Conservation (phyloP, 2,797 vertebrate genomes). For the Mycteria americana region DNA sequence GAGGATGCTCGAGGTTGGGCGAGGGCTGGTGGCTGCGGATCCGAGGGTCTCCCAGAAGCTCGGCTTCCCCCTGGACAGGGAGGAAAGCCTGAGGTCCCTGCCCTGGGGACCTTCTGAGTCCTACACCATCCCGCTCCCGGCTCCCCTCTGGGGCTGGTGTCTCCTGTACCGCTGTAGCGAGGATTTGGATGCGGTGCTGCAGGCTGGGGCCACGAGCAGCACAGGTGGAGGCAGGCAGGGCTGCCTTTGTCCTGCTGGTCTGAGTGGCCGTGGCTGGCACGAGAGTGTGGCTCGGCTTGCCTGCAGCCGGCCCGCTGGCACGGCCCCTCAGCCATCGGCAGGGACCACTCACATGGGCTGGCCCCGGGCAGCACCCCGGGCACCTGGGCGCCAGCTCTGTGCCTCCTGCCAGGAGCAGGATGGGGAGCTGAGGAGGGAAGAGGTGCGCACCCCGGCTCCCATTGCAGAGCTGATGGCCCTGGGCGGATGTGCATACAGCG, state of each 20-base stretch:
- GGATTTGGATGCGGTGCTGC: not conserved
- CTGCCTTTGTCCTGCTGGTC: not conserved
- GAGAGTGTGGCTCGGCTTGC: not conserved
- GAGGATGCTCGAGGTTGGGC: not conserved
- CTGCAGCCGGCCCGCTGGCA: not conserved
- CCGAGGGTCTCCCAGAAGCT: not conserved
- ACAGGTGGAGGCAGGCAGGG: not conserved
- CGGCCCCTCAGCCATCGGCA: not conserved
- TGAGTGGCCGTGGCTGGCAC: not conserved
- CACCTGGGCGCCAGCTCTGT: not conserved
- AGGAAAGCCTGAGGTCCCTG: not conserved
- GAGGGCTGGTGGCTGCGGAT: not conserved
- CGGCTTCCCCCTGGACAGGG: not conserved
- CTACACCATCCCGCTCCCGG: accelerated
- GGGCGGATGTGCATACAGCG: not conserved
- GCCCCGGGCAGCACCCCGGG: not conserved
- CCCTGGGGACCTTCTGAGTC: not conserved
- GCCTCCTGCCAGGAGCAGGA: not conserved
- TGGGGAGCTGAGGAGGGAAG: not conserved
- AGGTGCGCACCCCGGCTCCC: accelerated
- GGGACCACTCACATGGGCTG: accelerated
- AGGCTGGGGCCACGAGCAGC: not conserved
- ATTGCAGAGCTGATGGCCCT: not conserved
- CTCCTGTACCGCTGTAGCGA: accelerated
- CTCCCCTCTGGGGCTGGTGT: not conserved